These are phyloP conservation scores for Hypanus sabinus DNA, from an alignment of 2,113 vertebrate genomes.

Conservation along the genomic window DNA sequence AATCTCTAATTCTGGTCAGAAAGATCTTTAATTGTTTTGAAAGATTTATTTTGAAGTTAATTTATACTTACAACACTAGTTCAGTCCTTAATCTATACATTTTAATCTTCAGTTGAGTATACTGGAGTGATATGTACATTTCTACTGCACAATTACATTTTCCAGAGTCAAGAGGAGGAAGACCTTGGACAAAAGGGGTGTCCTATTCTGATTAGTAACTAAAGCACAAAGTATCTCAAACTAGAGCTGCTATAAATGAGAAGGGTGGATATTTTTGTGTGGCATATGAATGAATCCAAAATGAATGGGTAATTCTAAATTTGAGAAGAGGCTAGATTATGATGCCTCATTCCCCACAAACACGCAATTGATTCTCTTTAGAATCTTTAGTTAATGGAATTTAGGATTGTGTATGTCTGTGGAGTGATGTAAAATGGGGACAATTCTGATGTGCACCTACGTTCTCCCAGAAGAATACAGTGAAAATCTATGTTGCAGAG, in stretches of 20 bases:
- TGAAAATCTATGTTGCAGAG: not conserved
- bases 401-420: not conserved
- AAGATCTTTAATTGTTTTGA: not conserved
- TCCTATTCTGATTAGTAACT: not conserved
- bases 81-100: not conserved
- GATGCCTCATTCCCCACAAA: not conserved
- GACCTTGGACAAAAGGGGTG: not conserved
- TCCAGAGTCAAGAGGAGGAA: not conserved
- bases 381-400: not conserved
- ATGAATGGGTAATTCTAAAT: not conserved
- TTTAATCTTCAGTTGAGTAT: not conserved
- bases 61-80: not conserved
- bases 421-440: not conserved
- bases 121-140: not conserved
- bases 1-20: not conserved
- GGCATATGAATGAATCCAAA: not conserved
- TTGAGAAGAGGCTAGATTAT: not conserved
- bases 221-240: too few relatives aligned
- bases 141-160: not conserved
- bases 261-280: not conserved
- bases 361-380: not conserved
- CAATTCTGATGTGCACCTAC: not conserved
- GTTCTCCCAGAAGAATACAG: not conserved
- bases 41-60: too few relatives aligned
- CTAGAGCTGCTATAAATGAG: not conserved